Conservation (phyloP, 2,888 invertebrate species). For the Beris chalybata region DNA sequence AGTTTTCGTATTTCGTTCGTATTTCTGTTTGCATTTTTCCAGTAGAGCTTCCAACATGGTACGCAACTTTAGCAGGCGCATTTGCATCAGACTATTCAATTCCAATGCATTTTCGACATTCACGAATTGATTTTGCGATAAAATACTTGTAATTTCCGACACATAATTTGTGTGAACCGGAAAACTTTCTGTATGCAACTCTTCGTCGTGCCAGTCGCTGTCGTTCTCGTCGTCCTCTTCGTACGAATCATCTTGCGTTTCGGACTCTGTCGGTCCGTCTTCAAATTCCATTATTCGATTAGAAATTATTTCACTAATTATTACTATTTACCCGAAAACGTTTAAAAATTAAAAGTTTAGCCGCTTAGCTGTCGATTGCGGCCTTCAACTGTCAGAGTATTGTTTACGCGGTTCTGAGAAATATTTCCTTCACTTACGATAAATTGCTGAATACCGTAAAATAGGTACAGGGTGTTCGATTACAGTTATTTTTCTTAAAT, state of each 20-base stretch:
- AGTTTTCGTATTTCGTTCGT: conserved; percentile 43
- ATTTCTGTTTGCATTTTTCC: conserved; percentile 43
- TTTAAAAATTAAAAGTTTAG: no score
- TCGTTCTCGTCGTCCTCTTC: neutral
- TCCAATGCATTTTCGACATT: conserved; percentile 43
- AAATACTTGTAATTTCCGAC: conserved; percentile 7
- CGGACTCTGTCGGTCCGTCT: neutral
- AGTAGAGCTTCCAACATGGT: conserved; percentile 42
- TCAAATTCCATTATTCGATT: no score
- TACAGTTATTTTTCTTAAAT: no score
- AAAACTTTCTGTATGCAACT: neutral
- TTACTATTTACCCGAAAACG: no score
- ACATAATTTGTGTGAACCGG: conserved; percentile 9
- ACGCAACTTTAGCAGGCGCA: conserved; percentile 43
- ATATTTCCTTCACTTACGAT: no score
- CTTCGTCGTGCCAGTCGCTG: neutral
- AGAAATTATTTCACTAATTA: no score
- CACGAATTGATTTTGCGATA: neutral
- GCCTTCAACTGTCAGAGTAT: no score
- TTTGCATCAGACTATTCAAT: conserved; percentile 47
- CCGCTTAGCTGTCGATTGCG: no score
- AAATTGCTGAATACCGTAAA: no score
- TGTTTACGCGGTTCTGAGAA: no score
- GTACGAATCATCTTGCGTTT: neutral
- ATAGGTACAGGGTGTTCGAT: no score